Base-by-base conservation (phyloP, 2,888 invertebrate genomes). In the Apamea anceps region DNA sequence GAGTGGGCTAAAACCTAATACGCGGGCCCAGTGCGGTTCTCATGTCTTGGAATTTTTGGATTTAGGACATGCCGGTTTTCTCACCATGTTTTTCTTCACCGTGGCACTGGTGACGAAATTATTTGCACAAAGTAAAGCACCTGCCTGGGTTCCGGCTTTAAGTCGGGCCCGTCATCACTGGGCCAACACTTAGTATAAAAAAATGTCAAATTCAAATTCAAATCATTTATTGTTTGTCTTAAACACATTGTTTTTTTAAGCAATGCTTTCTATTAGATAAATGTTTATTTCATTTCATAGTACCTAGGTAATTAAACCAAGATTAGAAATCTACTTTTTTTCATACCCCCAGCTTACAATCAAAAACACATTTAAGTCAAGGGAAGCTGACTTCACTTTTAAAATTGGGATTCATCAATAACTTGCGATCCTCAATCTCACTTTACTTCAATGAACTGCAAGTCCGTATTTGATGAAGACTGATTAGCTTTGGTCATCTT, bases 331-430 rank as follows among this genome's bases (percentile, higher is more conserved):
- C 37, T 0, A 13, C 13, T 12, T 68, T 42, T 68, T 66, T 73
- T 51, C 48, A 62, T 51, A n/a, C 32, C 21, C n/a, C 15, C 60
- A 13, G 63, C 45, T 78, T 18, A 1, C 42, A 79, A 85, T 85
- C 74, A 65, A 77, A 85, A 62, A 72, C 13, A 60, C 48, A 79
- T 85, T 85, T 70, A 81, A 66, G 65, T 72, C 85, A 57, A 79
- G 32, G 32, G 18, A 74, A 77, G 51, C 67, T 62, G 81, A 25
- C 51, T 78, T 72, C 60, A 54, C 6, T 65, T 74, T 76, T 75
- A 32, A 82, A 79, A 85, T 85, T 85, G 74, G 54, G n/a, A 85
- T 68, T 82, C 68, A 85, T 85, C 85, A 85, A 82, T 85, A 79
- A 81, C 67, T 32, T 72, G 28, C 32, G 73, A 85, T 85, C 70